phyloP scores from a whole-genome alignment of 1,140 invertebrate genomes.

The Heterodera schachtii region DNA sequence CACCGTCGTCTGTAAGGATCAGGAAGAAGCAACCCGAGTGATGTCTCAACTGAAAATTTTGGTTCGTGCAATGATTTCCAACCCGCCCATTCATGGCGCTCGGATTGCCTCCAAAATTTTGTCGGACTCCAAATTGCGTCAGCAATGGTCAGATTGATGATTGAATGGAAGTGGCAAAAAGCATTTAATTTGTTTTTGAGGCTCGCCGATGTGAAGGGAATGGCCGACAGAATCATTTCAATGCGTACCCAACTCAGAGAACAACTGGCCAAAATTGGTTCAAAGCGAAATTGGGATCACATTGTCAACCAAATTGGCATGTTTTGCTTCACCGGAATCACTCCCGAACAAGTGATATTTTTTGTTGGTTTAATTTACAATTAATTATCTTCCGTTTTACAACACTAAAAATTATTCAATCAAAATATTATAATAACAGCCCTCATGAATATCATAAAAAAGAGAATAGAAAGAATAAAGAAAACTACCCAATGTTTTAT shows the following conservation, averaged over 20 bases:
- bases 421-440: too few species aligned
- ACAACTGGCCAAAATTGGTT: conserved; percentile 83
- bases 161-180: too few species aligned
- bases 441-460: too few species aligned
- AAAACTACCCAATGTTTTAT: too few species aligned
- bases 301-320: conserved; percentile 99
- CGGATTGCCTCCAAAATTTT: conserved; percentile 85
- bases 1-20: conserved; percentile 76
- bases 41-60: conserved; percentile 95
- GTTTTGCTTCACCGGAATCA: conserved; percentile 97
- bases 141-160: conserved; percentile 72
- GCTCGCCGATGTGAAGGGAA: conserved; percentile 85
- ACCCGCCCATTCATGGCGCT: conserved; percentile 91
- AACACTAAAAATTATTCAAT: too few species aligned
- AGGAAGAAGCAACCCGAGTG: conserved; percentile 81
- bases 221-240: conserved; percentile 94
- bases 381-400: too few species aligned
- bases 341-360: conserved; percentile 75
- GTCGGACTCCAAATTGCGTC: conserved; percentile 73
- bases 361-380: not conserved
- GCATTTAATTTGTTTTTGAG: too few species aligned
- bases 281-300: conserved; percentile 83
- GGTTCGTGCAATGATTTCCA: conserved; percentile 93
- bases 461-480: too few species aligned
- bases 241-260: conserved; percentile 80